Evolutionary conservation across 2,113 vertebrate genomes (phyloP), one percentile per base, ranked within the genome.

Genomic region (Scopus umbretta): DNA sequence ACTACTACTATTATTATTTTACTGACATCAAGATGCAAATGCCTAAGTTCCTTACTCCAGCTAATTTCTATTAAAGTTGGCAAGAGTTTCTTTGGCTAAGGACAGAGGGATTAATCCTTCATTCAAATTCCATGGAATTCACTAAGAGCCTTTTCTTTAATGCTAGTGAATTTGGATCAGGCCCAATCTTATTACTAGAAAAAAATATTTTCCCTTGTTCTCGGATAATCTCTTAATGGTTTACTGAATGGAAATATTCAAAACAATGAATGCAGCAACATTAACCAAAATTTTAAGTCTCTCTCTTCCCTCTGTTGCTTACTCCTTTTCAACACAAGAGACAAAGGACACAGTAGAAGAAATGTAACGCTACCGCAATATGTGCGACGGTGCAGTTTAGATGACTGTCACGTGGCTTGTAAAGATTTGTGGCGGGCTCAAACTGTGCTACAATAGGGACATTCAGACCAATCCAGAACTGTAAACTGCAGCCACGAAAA

Each of bases 131-230:
- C 26, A 18, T 25, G 26, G 94, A 95, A 95, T 94, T 92, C 70
- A 78, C 53, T 70, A 80, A 85, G 42, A 97, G 38, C 66, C 62
- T 90, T 96, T 95, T 74, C 66, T 94, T 94, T 80, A 92, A 82
- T 0, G 1, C 34, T 34, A 36, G 29, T 55, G 70, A 65, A 72
- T 91, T 92, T 97, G 86, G 89, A 91, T 76, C 84, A 62, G 73
- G 62, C 70, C 86, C 83, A 94, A 70, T 52, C 58, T 89, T 82
- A 81, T 53, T 79, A 58, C 73, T 32, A 82, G 76, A 97, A 94
- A 94, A 94, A 94, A 91, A 66, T 16, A 82, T 88, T 91, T 91
- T 89, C 30, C 36, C 50, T 79, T 40, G 4, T 61, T 85, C 38
- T 82, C 70, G 65, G 53, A 49, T 63, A 75, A 56, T 40, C 36